These are phyloP conservation scores for Saccostrea glomerata DNA, from an alignment of 1,140 invertebrate species.

Conservation along the genomic window DNA sequence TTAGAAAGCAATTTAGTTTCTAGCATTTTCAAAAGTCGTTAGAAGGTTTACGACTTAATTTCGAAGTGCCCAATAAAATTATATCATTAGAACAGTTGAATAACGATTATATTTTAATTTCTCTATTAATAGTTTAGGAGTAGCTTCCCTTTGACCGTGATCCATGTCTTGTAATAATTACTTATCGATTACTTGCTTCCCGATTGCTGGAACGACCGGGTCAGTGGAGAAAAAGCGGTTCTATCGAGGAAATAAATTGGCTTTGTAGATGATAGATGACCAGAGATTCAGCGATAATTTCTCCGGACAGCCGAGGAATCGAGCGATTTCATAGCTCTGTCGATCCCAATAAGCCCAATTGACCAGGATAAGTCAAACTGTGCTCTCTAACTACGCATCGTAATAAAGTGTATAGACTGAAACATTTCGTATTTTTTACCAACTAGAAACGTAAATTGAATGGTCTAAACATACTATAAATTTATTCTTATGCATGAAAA, in stretches of 20 bases:
- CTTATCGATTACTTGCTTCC: background rate
- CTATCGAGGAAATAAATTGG: constrained; percentile 26
- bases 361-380: background rate
- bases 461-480: too few species aligned
- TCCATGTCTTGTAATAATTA: background rate
- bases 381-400: background rate
- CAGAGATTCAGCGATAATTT: constrained; percentile 35
- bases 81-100: too few species aligned
- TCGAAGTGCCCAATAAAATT: too few species aligned
- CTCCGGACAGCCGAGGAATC: background rate
- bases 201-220: constrained; percentile 10
- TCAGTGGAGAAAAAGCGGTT: background rate
- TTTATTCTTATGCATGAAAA: too few species aligned
- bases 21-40: background rate
- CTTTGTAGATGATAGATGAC: constrained; percentile 22
- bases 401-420: background rate
- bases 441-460: too few species aligned
- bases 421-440: too few species aligned
- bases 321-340: background rate
- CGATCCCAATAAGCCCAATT: background rate
- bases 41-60: background rate
- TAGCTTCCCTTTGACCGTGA: background rate
- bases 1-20: background rate
- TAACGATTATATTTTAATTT: too few species aligned
- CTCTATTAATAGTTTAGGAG: background rate